phyloP scores from a whole-genome alignment of 2,888 invertebrate species.

The Junonia oenone region DNA sequence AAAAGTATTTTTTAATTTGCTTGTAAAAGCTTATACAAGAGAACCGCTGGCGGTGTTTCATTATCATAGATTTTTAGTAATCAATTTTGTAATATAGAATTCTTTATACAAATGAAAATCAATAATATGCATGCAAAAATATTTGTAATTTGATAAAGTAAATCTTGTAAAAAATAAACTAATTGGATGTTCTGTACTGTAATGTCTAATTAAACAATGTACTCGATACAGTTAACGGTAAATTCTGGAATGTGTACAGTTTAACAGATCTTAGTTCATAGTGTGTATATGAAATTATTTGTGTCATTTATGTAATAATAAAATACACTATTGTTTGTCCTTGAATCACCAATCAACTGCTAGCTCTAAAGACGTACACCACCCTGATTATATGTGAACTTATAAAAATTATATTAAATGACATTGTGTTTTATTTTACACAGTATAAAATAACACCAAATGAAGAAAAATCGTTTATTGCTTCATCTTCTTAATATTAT shows the following conservation, averaged over 20 bases:
- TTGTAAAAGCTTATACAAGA: constrained; percentile 25
- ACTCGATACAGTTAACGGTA: constrained; percentile 38
- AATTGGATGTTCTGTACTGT: constrained; percentile 10
- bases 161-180: constrained; percentile 9
- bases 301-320: constrained; percentile 57
- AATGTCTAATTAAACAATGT: constrained; percentile 27
- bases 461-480: background rate
- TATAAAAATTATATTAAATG: constrained; percentile 61
- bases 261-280: constrained; percentile 45
- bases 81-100: constrained; percentile 34
- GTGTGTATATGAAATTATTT: constrained; percentile 45
- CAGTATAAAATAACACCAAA: background rate
- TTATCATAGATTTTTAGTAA: constrained; percentile 27
- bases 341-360: constrained; percentile 61
- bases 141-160: constrained; percentile 9
- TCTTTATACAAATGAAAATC: constrained; percentile 32
- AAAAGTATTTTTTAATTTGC: constrained; percentile 11
- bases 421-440: constrained; percentile 38
- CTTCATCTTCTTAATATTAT: background rate
- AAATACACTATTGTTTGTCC: constrained; percentile 59
- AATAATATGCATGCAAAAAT: constrained; percentile 20
- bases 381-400: constrained; percentile 64
- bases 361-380: constrained; percentile 57
- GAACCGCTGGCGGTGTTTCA: constrained; percentile 62
- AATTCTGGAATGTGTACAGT: constrained; percentile 32